Conservation (phyloP, 2,888 invertebrate genomes). For the Andrena camellia region DNA sequence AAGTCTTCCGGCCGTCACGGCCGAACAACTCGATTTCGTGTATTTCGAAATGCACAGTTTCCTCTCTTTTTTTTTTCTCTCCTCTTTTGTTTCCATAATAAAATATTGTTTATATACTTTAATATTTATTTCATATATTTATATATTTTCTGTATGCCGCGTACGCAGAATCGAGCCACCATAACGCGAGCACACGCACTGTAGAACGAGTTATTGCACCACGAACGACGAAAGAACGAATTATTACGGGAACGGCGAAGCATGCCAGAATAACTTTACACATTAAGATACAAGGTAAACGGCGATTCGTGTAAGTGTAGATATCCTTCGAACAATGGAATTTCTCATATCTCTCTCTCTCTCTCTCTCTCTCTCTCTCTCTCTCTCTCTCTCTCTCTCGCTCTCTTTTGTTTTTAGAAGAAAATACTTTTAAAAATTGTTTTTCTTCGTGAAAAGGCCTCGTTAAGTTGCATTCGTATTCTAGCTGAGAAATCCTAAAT, state of each 20-base stretch:
- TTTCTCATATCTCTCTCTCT: not conserved
- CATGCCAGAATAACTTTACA: conserved; percentile 22
- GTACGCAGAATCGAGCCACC: conserved; percentile 63
- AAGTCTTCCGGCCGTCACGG: conserved; percentile 27
- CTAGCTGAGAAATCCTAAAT: conserved; percentile 25
- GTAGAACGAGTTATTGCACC: conserved; percentile 58
- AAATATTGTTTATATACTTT: conserved; percentile 72
- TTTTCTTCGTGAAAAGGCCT: conserved; percentile 52
- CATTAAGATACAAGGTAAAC: conserved; percentile 14
- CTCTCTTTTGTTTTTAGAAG: conserved; percentile 24
- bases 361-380: too few relatives aligned
- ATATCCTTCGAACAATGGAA: conserved; percentile 25
- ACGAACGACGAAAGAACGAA: conserved; percentile 30
- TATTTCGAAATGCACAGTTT: conserved; percentile 64
- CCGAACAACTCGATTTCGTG: conserved; percentile 54
- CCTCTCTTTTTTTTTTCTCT: conserved; percentile 32
- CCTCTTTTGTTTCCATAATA: conserved; percentile 72
- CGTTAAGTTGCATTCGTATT: conserved; percentile 55
- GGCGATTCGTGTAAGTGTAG: not conserved
- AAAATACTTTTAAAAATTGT: conserved; percentile 30
- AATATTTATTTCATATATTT: conserved; percentile 26
- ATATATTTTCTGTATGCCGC: conserved; percentile 76
- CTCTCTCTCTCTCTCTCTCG: too few relatives aligned
- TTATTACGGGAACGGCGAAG: conserved; percentile 46
- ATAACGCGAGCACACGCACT: conserved; percentile 65